Conservation (phyloP, 2,888 invertebrate genomes). For the Volucella inflata region DNA sequence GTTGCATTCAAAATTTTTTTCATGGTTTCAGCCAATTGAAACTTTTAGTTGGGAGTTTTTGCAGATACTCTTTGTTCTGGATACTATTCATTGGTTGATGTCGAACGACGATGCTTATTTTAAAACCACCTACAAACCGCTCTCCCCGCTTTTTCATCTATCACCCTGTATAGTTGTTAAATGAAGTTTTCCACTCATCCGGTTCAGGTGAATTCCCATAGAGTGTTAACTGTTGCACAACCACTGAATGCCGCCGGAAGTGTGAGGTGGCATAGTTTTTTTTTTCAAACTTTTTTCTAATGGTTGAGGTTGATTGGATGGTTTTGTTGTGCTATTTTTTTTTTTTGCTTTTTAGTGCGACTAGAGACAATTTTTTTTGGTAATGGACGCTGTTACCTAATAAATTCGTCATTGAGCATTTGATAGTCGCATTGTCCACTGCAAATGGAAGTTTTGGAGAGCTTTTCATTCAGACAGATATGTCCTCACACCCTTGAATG, state of each 20-base stretch:
- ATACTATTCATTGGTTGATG: conserved; percentile 21
- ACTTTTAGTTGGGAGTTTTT: conserved; percentile 23
- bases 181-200: conserved; percentile 28
- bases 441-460: conserved; percentile 1
- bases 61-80: background rate
- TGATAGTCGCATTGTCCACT: background rate
- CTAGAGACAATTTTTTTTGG: conserved; percentile 10
- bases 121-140: background rate
- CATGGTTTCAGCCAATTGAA: conserved; percentile 24
- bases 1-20: conserved; percentile 36
- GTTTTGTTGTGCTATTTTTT: background rate
- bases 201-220: background rate
- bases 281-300: conserved; percentile 20
- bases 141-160: no score
- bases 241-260: background rate
- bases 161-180: conserved; percentile 1
- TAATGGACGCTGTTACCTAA: conserved; percentile 4
- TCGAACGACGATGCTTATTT: background rate
- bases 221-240: conserved; percentile 40
- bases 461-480: conserved; percentile 1
- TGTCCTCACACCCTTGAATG: background rate
- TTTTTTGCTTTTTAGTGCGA: background rate
- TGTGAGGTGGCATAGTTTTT: conserved; percentile 4
- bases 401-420: conserved; percentile 18
- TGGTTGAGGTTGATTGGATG: background rate